Base-by-base conservation (phyloP, 53 echinoderm and acorn worm species). In the Arbacia lixula region DNA sequence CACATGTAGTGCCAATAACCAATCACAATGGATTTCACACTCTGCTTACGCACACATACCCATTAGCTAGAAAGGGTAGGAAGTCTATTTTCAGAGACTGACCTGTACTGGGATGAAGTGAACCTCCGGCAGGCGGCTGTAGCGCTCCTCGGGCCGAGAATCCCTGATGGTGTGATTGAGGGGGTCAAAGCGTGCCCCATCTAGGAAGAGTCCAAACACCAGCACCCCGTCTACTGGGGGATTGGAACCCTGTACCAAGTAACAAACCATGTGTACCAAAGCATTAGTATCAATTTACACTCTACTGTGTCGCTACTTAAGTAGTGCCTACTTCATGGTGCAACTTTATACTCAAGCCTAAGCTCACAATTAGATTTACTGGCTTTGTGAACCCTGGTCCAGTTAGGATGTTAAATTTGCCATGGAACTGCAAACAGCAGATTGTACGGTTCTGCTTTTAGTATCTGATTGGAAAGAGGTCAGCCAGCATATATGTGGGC, bases 181-280 rank as follows among this genome's bases (percentile, higher is more conserved):
- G n/a, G 88, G 92, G 33, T 97, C 94, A 86, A 97, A 97, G 12
- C 94, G 83, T 14, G 97, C 97, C 38, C 97, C 94, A 46, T 97
- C 97, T 53, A 97, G 84, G 80, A 88, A 97, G 50, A 97, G 77
- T 25, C 97, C 97, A 84, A 96, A 97, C 20, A 97, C 91, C 27
- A 92, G 86, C 35, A 92, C 94, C 6, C 94, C 97, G 28, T 97
- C 92, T 17, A 49, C 37, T 1, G 97, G 94, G 37, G 94, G 88
- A 9, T 82, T 71, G 3, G 94, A 56, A n/a, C 94, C 97, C 97
- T 97, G 84, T n/a, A 53, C n/a, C 56, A 5, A 42, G 43, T 3
- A 41, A 33, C 1, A 62, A 62, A 62, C 3, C 33, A 32, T 32
- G 30, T 32, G 4, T n/a, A n/a, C n/a, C n/a, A n/a, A n/a, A n/a